A percentile compares a stretch with the other conserved stretches of the same genome.
These are phyloP conservation scores for Proales similis DNA, from an alignment of 1,140 invertebrate species.

Conservation along the genomic window DNA sequence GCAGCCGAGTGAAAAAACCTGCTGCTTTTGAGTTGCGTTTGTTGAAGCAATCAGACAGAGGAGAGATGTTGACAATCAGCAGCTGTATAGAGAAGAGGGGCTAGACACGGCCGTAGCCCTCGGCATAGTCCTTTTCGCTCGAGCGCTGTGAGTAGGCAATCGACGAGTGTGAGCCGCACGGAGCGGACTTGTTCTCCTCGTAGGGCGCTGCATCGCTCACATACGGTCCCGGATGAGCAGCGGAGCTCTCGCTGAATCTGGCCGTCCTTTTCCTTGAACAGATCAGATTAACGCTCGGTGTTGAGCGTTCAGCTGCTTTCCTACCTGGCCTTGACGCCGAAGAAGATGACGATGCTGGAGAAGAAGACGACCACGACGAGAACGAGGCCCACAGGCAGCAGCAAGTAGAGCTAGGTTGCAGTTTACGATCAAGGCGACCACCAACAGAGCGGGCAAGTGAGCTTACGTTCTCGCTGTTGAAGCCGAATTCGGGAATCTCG, in stretches of 20 bases:
- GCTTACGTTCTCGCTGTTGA: constrained; percentile 27
- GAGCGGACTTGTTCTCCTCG: not conserved
- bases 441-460: not conserved
- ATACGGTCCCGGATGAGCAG: too few species aligned
- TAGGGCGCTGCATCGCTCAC: constrained; percentile 21
- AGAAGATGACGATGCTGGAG: constrained; percentile 8
- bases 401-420: constrained; percentile 18
- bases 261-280: too few species aligned
- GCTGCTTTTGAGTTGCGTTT: not conserved
- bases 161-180: not conserved
- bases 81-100: too few species aligned
- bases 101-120: constrained; percentile 21
- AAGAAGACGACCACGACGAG: constrained; percentile 10
- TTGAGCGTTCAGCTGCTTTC: too few species aligned
- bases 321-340: constrained; percentile 13
- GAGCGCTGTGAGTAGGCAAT: constrained; percentile 12
- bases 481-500: constrained; percentile 8
- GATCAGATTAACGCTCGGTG: too few species aligned
- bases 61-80: too few species aligned
- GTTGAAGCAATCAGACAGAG: too few species aligned
- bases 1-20: too few species aligned
- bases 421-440: not conserved
- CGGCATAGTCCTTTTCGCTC: constrained; percentile 27
- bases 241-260: too few species aligned
- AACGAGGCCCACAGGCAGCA: constrained; percentile 25